Evolutionary conservation across 1,140 invertebrate genomes (phyloP), one percentile per base, ranked within the genome.

Genomic region (Bombus ignitus): DNA sequence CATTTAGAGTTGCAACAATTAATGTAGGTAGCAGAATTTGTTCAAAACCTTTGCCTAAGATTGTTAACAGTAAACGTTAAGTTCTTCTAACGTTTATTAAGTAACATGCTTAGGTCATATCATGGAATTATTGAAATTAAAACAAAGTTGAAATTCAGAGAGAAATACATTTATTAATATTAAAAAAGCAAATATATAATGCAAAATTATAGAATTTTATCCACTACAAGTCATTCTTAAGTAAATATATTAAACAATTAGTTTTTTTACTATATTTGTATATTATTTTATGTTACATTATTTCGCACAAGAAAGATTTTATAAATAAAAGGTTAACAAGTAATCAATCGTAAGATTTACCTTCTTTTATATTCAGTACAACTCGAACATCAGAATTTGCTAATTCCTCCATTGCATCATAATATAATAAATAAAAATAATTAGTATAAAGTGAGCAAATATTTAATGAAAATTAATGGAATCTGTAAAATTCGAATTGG

Each of bases 351-450:
- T 59, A 12, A 82, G 28, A 68, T 86, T 92, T 92, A 93, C 95
- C 96, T 93, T 96, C 95, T 90, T 95, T 95, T 72, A 96, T 93
- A n/a, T 93, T 93, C 8, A 96, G 87, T 81, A 96, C 94, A 72
- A 96, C 93, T 88, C 95, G 94, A 72, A 95, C 92, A 77, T 94
- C 93, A 77, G 94, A 92, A 75, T 92, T 94, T 9, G 78, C 87
- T 42, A 96, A 89, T 79, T 95, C 94, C 79, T 96, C 94, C 95
- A 96, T 96, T 78, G 65, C 68, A 71, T 87, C 25, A 8, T 15
- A 59, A 87, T 77, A 78, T 90, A 81, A 83, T 81, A 81, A 66
- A 88, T 68, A 88, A 81, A 83, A 57, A 80, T 84, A 87, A 71
- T 70, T 90, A 90, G 86, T 89, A 88, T 35, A 90, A 90, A 88